A percentile compares a stretch with the other conserved stretches of the same genome.
Evolutionary conservation across 1,140 invertebrate genomes (phyloP).

Genomic region (Harlomillsia oculata): DNA sequence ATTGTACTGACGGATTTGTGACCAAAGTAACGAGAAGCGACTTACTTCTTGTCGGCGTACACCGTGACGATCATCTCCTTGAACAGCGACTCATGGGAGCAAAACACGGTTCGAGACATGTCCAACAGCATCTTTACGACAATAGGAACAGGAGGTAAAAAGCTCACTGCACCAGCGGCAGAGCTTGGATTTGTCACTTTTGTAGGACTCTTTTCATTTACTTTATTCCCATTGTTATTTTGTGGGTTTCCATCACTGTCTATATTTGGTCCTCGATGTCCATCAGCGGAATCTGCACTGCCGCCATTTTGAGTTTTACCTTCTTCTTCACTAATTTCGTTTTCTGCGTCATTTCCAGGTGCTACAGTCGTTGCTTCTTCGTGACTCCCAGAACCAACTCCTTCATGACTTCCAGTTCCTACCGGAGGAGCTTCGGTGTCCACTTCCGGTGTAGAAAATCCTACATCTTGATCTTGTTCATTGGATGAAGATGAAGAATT

Average conservation of each 20-base stretch:
- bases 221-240: neutral
- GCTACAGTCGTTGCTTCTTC: neutral
- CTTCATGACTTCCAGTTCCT: neutral
- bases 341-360: conserved; percentile 15
- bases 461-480: conserved; percentile 4
- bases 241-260: neutral
- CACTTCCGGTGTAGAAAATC: conserved; percentile 20
- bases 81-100: conserved; percentile 17
- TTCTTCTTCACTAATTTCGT: conserved; percentile 26
- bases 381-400: neutral
- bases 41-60: conserved; percentile 27
- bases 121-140: conserved; percentile 31
- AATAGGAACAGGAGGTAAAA: conserved; percentile 20
- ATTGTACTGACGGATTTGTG: too few species aligned
- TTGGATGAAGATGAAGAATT: neutral
- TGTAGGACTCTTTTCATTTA: neutral
- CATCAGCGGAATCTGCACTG: neutral
- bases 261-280: too few species aligned
- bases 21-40: neutral
- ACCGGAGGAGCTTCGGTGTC: conserved; percentile 20
- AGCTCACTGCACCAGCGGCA: neutral
- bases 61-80: conserved; percentile 31
- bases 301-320: neutral
- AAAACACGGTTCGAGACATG: conserved; percentile 23
- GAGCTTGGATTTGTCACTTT: neutral